These are phyloP conservation scores for Cephus nigrinus DNA, from an alignment of 2,888 invertebrate species.

Conservation along the genomic window DNA sequence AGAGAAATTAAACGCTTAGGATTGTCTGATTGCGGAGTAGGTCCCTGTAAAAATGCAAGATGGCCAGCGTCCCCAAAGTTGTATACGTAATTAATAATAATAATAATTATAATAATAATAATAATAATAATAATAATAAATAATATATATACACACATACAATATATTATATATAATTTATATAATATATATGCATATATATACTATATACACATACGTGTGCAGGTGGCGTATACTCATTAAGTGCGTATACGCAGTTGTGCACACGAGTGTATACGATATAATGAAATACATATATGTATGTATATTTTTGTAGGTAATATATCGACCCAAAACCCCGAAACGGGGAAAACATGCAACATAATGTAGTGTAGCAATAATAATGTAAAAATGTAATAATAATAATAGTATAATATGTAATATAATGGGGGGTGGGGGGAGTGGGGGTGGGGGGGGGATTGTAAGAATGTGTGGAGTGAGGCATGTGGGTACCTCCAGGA, in stretches of 20 bases:
- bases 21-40: conserved; percentile 66
- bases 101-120: conserved; percentile 2
- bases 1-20: conserved; percentile 63
- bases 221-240: conserved; percentile 8
- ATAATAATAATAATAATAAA: conserved; percentile 27
- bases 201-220: conserved; percentile 51
- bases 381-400: conserved; percentile 37
- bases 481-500: conserved; percentile 83
- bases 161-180: conserved; percentile 25
- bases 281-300: conserved; percentile 4
- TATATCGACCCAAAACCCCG: conserved; percentile 56
- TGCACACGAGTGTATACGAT: conserved; percentile 28
- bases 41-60: conserved; percentile 67
- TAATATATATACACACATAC: conserved; percentile 18
- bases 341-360: conserved; percentile 63
- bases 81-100: conserved; percentile 53
- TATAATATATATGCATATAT: conserved; percentile 31
- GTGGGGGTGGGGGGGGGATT: conserved; percentile 49
- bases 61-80: conserved; percentile 67
- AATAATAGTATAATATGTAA: conserved; percentile 67
- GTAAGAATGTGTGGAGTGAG: conserved; percentile 64
- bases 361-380: conserved; percentile 62
- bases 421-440: conserved; percentile 17
- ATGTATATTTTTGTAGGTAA: conserved; percentile 9
- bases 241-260: conserved; percentile 30